phyloP scores from a whole-genome alignment of 1,140 invertebrate species.

The Drosophila nannoptera region DNA sequence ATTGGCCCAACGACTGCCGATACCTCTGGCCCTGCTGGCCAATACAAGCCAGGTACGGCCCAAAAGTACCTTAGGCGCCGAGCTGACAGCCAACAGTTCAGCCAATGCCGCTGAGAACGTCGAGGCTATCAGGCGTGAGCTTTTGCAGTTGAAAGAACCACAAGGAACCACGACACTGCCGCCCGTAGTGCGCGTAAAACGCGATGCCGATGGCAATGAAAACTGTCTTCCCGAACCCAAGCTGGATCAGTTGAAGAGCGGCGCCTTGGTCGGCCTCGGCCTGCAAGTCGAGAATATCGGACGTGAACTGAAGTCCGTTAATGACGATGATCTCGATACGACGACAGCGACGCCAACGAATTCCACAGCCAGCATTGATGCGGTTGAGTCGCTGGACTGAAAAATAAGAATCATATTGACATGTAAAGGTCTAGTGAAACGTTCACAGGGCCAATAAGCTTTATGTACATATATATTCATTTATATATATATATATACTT shows the following conservation, averaged over 20 bases:
- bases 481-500: constrained; percentile 36
- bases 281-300: constrained; percentile 65
- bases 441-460: constrained; percentile 29
- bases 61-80: constrained; percentile 11
- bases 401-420: constrained; percentile 15
- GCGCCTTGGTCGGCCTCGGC: constrained; percentile 25
- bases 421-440: constrained; percentile 10
- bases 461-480: constrained; percentile 42
- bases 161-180: constrained; percentile 16
- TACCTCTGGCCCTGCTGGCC: constrained; percentile 61
- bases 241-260: constrained; percentile 34
- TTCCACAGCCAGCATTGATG: not conserved
- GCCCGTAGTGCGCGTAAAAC: constrained; percentile 35
- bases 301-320: constrained; percentile 69
- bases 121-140: constrained; percentile 69
- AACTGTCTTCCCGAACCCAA: constrained; percentile 65
- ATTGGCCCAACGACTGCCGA: constrained; percentile 52
- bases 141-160: constrained; percentile 52
- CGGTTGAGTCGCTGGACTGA: constrained; percentile 4
- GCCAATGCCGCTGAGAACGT: constrained; percentile 57
- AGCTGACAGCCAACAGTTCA: constrained; percentile 24
- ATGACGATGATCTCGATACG: constrained; percentile 49
- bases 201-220: constrained; percentile 38
- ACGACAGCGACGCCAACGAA: constrained; percentile 16
- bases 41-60: constrained; percentile 41